These are phyloP conservation scores for Dasyornis broadbenti DNA, from an alignment of 2,113 vertebrate species.

Conservation along the genomic window DNA sequence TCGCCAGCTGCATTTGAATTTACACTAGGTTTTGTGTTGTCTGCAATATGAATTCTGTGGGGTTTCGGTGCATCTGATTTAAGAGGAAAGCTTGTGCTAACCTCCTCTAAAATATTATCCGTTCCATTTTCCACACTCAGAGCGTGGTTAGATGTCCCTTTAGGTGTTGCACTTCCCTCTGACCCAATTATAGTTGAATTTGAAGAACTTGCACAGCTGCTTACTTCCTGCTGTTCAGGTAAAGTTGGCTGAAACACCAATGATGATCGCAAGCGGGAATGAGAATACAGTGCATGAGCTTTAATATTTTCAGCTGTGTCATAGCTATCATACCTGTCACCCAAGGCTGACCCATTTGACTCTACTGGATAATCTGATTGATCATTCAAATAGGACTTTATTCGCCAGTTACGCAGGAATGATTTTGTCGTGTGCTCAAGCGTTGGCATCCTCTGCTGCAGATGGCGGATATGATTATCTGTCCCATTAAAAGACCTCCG, in stretches of 20 bases:
- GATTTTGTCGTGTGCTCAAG: slow-evolving; percentile 87
- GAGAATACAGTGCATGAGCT: slow-evolving; percentile 65
- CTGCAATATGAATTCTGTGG: slow-evolving; percentile 65
- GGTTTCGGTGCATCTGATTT: slow-evolving; percentile 59
- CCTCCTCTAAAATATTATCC: not conserved
- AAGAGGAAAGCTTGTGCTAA: not conserved
- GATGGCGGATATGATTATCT: slow-evolving; percentile 78
- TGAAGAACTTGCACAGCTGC: slow-evolving; percentile 76
- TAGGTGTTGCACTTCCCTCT: slow-evolving; percentile 70
- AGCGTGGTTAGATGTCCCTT: slow-evolving; percentile 54
- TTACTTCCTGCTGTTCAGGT: slow-evolving; percentile 84
- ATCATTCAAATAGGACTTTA: slow-evolving; percentile 90
- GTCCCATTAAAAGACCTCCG: slow-evolving; percentile 85
- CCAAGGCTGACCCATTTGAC: slow-evolving; percentile 62
- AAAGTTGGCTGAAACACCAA: slow-evolving; percentile 83
- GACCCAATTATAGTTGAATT: slow-evolving; percentile 76
- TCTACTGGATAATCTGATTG: slow-evolving; percentile 70
- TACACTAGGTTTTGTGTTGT: slow-evolving; percentile 44
- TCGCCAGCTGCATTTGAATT: slow-evolving; percentile 43
- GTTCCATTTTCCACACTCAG: not conserved
- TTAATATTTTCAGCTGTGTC: slow-evolving; percentile 74
- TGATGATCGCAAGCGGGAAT: slow-evolving; percentile 84
- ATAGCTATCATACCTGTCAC: slow-evolving; percentile 73
- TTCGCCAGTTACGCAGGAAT: slow-evolving; percentile 86
- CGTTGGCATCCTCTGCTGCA: slow-evolving; percentile 87